phyloP scores from a whole-genome alignment of 2,113 vertebrate genomes.

The Orientallactaga bullata region DNA sequence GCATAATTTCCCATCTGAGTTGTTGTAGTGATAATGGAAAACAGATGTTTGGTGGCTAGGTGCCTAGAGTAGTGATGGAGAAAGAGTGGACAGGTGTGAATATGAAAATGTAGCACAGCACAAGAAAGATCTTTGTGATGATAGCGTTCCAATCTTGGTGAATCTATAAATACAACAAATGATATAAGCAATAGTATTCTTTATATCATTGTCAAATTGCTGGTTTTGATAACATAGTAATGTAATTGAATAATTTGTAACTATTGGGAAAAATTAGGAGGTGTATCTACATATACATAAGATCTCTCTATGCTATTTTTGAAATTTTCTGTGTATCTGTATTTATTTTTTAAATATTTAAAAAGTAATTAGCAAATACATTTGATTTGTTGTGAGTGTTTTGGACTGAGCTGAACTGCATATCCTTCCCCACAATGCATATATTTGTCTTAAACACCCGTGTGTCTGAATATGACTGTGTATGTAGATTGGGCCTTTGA shows the following conservation, averaged over 20 bases:
- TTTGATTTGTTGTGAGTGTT: not conserved
- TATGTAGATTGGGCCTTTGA: not conserved
- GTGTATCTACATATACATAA: not conserved
- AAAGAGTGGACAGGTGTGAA: too few relatives aligned
- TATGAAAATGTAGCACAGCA: not conserved
- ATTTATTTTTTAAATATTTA: not conserved
- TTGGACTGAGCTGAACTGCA: not conserved
- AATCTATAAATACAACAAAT: not conserved
- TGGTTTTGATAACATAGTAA: not conserved
- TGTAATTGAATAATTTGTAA: not conserved
- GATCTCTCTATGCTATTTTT: not conserved
- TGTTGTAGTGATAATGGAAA: not conserved
- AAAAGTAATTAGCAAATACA: not conserved
- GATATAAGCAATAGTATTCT: not conserved
- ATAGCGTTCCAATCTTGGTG: not conserved
- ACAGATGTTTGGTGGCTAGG: not conserved
- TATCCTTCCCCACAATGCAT: not conserved
- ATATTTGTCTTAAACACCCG: not conserved
- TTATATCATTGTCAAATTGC: not conserved
- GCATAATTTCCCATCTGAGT: not conserved
- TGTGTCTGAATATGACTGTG: not conserved
- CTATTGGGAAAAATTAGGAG: not conserved
- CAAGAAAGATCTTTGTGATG: not conserved
- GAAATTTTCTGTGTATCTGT: not conserved
- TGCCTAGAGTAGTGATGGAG: too few relatives aligned